Percentiles rank a stretch among this genome's conserved stretches.
These are phyloP conservation scores for Spisula solida DNA, from an alignment of 2,888 invertebrate species.

Conservation along the genomic window DNA sequence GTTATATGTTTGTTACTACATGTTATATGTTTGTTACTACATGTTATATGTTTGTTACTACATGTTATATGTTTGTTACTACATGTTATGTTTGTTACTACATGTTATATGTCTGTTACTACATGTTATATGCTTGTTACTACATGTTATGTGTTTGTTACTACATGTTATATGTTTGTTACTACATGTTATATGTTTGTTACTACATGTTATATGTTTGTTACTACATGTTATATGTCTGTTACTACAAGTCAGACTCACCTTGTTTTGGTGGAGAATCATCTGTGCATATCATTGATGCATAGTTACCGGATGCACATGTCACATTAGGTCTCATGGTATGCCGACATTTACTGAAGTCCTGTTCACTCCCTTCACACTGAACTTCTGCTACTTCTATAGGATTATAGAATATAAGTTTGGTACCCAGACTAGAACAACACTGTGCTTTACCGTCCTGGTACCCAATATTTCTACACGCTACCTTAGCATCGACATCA, in stretches of 20 bases:
- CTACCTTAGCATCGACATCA: slow-evolving; percentile 90
- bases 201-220: no score
- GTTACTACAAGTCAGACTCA: neutral
- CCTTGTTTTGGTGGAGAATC: slow-evolving; percentile 58
- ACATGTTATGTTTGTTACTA: no score
- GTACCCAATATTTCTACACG: slow-evolving; percentile 91
- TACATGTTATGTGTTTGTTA: no score
- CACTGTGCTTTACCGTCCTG: slow-evolving; percentile 76
- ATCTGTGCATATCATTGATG: slow-evolving; percentile 72
- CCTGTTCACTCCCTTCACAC: slow-evolving; percentile 75
- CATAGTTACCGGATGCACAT: slow-evolving; percentile 74
- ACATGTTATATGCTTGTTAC: no score
- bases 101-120: no score
- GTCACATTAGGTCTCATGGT: slow-evolving; percentile 53
- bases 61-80: no score
- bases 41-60: no score
- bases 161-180: no score
- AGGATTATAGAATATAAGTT: slow-evolving; percentile 54
- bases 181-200: no score
- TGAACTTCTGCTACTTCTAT: slow-evolving; percentile 69
- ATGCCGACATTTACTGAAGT: slow-evolving; percentile 70
- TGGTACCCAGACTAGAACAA: slow-evolving; percentile 76
- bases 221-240: no score
- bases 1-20: no score
- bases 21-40: no score